Conservation (phyloP, 2,888 invertebrate species). For the Agriopis aurantiaria region DNA sequence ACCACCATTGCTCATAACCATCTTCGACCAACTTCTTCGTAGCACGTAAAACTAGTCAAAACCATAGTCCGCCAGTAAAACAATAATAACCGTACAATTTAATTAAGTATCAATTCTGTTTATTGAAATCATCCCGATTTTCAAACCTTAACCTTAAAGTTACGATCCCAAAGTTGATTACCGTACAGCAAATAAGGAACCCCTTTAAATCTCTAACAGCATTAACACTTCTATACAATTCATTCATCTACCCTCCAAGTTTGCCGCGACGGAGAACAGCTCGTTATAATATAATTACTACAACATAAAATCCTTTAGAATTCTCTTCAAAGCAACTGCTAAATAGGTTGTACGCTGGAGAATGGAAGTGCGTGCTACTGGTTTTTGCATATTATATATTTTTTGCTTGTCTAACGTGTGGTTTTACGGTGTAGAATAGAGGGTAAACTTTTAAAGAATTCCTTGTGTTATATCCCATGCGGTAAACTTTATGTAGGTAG, state of each 20-base stretch:
- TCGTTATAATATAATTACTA: constrained; percentile 39
- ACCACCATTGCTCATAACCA: no score
- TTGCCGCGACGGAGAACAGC: constrained; percentile 17
- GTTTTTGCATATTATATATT: not conserved
- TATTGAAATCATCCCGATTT: not conserved
- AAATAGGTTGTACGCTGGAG: constrained; percentile 22
- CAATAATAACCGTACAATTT: not conserved
- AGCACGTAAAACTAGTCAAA: not conserved
- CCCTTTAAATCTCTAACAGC: constrained; percentile 6
- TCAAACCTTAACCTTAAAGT: not conserved
- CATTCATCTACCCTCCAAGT: constrained; percentile 25
- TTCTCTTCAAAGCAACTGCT: constrained; percentile 28
- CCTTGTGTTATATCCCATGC: no score
- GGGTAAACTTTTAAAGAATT: no score
- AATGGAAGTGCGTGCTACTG: not conserved
- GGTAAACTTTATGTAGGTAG: no score
- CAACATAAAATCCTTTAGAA: constrained; percentile 35
- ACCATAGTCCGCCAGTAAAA: not conserved
- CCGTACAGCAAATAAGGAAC: not conserved
- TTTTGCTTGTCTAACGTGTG: not conserved
- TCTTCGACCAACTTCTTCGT: no score
- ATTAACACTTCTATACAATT: constrained; percentile 28
- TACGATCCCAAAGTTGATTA: not conserved
- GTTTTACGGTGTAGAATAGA: no score
- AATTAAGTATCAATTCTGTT: constrained; percentile 1